Evolutionary conservation across 2,113 vertebrate genomes (phyloP).

Genomic region (Eupsittula cactorum): DNA sequence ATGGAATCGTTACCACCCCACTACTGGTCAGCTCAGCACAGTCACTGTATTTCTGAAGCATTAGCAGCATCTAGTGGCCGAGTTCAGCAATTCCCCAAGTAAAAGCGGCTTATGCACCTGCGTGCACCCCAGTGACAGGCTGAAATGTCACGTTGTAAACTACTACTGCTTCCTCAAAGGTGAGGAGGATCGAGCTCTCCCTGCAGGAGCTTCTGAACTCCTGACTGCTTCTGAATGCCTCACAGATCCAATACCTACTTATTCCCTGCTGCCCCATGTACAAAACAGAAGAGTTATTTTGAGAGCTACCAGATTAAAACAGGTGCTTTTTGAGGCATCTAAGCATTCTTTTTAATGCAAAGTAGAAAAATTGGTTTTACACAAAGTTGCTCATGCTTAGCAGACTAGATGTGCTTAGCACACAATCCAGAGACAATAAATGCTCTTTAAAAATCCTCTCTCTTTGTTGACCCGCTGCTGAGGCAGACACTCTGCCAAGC

Average conservation of each 20-base stretch:
- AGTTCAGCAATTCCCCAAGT: not conserved
- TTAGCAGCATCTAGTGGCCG: conserved; percentile 55
- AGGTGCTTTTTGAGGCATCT: not conserved
- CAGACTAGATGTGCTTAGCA: not conserved
- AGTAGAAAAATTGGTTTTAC: not conserved
- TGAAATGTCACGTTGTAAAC: not conserved
- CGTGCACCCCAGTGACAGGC: fast-evolving
- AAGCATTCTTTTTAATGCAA: not conserved
- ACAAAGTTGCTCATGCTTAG: not conserved
- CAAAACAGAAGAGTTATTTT: not conserved
- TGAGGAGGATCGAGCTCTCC: not conserved
- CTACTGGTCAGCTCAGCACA: not conserved
- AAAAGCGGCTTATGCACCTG: not conserved
- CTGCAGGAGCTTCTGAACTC: fast-evolving
- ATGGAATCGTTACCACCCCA: fast-evolving
- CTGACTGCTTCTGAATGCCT: not conserved
- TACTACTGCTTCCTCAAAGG: not conserved
- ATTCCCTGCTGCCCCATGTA: fast-evolving
- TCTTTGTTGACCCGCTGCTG: not conserved
- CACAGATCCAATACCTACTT: not conserved
- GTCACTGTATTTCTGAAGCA: not conserved
- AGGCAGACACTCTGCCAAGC: not conserved
- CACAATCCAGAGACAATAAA: not conserved
- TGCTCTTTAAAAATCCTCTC: not conserved
- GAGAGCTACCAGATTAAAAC: not conserved